Percentiles rank a stretch among this genome's conserved stretches.
Conservation (phyloP, 1,140 invertebrate species). For the Lasioglossum baleicum region DNA sequence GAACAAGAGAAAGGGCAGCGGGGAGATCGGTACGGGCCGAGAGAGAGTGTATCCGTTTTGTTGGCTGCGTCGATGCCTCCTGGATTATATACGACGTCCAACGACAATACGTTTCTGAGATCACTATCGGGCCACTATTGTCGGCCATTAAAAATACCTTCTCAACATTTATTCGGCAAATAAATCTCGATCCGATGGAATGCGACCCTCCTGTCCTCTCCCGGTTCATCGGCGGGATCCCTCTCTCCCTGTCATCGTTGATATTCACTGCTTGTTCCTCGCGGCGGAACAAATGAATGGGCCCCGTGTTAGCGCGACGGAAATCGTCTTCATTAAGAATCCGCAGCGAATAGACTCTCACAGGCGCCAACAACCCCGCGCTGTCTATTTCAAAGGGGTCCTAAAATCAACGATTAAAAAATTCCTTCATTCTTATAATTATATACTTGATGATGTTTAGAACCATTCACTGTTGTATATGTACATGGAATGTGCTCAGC, state of each 20-base stretch:
- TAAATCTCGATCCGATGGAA: conserved; percentile 68
- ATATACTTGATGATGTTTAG: too few species aligned
- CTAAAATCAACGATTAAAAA: too few species aligned
- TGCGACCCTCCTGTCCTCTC: conserved; percentile 59
- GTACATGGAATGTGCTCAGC: too few species aligned
- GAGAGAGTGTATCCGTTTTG: conserved; percentile 62
- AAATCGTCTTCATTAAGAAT: conserved; percentile 40
- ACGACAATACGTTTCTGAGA: conserved; percentile 72
- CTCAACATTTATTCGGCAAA: conserved; percentile 70
- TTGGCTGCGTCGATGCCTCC: conserved; percentile 69
- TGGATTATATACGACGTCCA: conserved; percentile 70
- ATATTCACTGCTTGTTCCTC: conserved; percentile 34
- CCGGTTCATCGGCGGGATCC: conserved; percentile 48
- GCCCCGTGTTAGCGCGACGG: conserved; percentile 29
- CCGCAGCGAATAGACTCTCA: not conserved
- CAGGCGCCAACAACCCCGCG: not conserved
- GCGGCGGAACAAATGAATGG: conserved; percentile 25
- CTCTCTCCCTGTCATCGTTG: conserved; percentile 54
- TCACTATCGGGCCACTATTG: conserved; percentile 68
- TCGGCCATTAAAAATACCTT: conserved; percentile 72
- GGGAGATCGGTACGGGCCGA: conserved; percentile 22
- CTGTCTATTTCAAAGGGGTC: not conserved
- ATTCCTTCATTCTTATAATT: too few species aligned
- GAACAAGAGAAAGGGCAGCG: not conserved
- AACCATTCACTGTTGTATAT: too few species aligned